Evolutionary conservation across 2,113 vertebrate species (phyloP).

Genomic region (Xyrauchen texanus): DNA sequence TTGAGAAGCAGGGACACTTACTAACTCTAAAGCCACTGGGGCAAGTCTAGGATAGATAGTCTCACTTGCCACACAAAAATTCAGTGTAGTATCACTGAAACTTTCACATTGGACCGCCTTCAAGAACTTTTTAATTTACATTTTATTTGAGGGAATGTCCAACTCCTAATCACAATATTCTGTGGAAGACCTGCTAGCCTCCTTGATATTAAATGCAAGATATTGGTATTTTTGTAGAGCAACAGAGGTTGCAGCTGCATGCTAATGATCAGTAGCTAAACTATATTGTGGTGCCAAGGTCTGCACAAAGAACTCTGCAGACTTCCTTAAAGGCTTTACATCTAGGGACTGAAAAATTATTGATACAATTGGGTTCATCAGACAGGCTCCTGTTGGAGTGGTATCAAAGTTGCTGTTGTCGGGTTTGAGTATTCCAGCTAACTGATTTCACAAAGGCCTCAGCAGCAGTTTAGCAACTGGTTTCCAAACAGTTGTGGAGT

Average conservation of each 20-base stretch:
- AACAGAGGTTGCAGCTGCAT: too few species aligned
- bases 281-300: conserved; percentile 11
- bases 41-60: conserved; percentile 2
- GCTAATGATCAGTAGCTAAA: too few species aligned
- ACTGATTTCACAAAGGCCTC: conserved; percentile 36
- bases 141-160: too few species aligned
- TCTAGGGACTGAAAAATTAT: conserved; percentile 40
- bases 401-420: conserved; percentile 39
- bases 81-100: too few species aligned
- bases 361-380: conserved; percentile 48
- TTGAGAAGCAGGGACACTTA: conserved; percentile 45
- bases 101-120: too few species aligned
- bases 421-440: conserved; percentile 32
- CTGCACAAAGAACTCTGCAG: conserved; percentile 44
- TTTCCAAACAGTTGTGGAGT: conserved; percentile 21
- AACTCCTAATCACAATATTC: too few species aligned
- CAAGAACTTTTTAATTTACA: too few species aligned
- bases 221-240: too few species aligned
- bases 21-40: conserved; percentile 36
- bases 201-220: too few species aligned
- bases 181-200: too few species aligned
- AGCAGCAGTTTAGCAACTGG: conserved; percentile 30
- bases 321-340: conserved; percentile 21
- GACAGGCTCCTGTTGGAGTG: conserved; percentile 44
- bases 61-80: too few species aligned